Percentiles rank a stretch among this genome's conserved stretches.
Conservation (phyloP, 2,113 vertebrate genomes). For the Phaetusa simplex region DNA sequence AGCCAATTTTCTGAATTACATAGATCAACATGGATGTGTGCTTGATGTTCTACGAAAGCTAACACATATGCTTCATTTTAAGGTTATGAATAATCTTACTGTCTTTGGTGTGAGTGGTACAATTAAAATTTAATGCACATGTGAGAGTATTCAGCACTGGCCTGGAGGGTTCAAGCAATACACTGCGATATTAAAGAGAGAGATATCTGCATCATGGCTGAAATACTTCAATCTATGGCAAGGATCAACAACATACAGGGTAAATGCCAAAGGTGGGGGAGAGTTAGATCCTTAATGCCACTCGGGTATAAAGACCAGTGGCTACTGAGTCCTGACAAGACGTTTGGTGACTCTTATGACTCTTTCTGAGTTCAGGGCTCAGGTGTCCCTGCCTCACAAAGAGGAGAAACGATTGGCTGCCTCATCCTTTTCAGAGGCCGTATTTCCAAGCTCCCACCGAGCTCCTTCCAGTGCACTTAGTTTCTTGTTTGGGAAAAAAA, state of each 20-base stretch:
- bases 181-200: background rate
- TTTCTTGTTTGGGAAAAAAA: background rate
- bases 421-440: background rate
- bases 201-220: background rate
- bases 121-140: background rate
- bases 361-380: background rate
- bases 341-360: background rate
- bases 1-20: background rate
- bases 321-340: background rate
- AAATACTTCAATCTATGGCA: background rate
- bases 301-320: background rate
- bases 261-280: background rate
- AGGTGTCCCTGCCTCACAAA: background rate
- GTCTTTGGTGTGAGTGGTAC: background rate
- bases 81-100: background rate
- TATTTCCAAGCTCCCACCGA: background rate
- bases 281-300: background rate
- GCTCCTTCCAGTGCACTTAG: background rate
- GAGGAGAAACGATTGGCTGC: rapidly evolving
- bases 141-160: background rate
- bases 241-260: background rate
- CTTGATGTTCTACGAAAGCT: background rate
- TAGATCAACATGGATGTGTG: background rate
- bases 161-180: background rate
- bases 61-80: background rate